Evolutionary conservation across 53 echinoderm and acorn worm species (phyloP), one percentile per base, ranked within the genome.

Genomic region (Holothuria leucospilota): DNA sequence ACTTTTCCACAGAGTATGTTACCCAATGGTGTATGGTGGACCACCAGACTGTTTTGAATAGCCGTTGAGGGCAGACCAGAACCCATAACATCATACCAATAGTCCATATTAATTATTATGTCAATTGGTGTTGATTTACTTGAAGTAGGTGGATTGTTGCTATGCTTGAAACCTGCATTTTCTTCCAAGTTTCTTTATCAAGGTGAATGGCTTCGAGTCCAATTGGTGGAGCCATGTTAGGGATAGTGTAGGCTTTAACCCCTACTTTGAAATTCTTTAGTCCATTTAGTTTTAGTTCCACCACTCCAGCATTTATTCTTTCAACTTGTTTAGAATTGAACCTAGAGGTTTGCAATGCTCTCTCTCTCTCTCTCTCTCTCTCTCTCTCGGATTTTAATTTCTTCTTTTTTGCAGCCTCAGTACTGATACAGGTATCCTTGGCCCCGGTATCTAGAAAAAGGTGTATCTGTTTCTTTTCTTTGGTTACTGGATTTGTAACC

Each of bases 61-160:
- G 68, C 20, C 4, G 68, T 67, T 67, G 68, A 69, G 6, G 29
- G 69, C 29, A 69, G 69, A 4, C 29, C 69, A 69, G 28, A 1
- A 29, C 69, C 69, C 69, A 69, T 69, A 27, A 69, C 13, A 69
- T 69, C 69, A 29, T 69, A 69, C 69, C 69, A 69, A 13, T 28
- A 69, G 13, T 69, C 38, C 29, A 69, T 24, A 6, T 34, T 34
- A 27, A 69, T 69, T 28, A 69, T 69, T 69, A 69, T 69, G 29
- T 69, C 49, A 49, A 49, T 49, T 49, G 49, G 49, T 49, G 49
- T 49, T 11, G 49, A 49, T 13, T 49, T 49, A 49, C 8, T 6
- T 49, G 4, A 34, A 49, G 49, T 11, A 13, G 49, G 49, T 9
- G 8, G 49, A 13, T 49, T 49, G 49, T 49, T 49, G 49, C 2